A percentile compares a stretch with the other conserved stretches of the same genome.
phyloP scores from a whole-genome alignment of 2,888 invertebrate species.

The Orthosia gothica region DNA sequence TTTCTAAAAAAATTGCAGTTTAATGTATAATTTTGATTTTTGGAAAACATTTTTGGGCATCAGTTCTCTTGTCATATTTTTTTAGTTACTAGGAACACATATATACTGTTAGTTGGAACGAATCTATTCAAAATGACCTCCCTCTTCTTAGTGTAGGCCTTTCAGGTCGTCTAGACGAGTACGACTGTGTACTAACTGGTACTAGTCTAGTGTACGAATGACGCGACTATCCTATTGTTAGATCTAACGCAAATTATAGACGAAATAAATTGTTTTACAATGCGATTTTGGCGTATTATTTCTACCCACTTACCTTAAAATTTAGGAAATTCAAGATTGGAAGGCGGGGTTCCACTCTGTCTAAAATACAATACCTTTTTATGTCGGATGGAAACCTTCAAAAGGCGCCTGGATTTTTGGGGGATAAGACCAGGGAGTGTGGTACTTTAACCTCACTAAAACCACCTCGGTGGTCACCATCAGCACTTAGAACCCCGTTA shows the following conservation, averaged over 20 bases:
- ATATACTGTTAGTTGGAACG: conserved; percentile 32
- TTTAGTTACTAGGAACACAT: conserved; percentile 34
- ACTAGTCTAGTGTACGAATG: conserved; percentile 37
- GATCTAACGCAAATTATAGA: conserved; percentile 69
- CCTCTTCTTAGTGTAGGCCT: conserved; percentile 53
- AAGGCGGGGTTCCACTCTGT: no score
- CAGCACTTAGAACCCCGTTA: no score
- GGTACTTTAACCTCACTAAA: no score
- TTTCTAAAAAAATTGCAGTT: no score
- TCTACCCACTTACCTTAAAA: no score
- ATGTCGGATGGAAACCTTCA: no score
- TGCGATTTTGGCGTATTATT: conserved; percentile 56
- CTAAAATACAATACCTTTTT: no score
- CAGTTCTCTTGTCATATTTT: not conserved
- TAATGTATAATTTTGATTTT: no score
- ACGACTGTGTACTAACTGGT: conserved; percentile 40
- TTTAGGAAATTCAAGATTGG: no score
- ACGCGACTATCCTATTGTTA: conserved; percentile 65
- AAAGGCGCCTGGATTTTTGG: no score
- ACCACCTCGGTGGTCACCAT: no score
- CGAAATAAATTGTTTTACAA: conserved; percentile 76
- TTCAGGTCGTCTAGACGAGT: conserved; percentile 26
- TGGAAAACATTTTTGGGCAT: not conserved
- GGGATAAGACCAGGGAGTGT: no score
- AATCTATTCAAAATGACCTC: conserved; percentile 47